These are phyloP conservation scores for Rhynchonema sp. DNA, from an alignment of 2,888 invertebrate genomes.

Conservation along the genomic window DNA sequence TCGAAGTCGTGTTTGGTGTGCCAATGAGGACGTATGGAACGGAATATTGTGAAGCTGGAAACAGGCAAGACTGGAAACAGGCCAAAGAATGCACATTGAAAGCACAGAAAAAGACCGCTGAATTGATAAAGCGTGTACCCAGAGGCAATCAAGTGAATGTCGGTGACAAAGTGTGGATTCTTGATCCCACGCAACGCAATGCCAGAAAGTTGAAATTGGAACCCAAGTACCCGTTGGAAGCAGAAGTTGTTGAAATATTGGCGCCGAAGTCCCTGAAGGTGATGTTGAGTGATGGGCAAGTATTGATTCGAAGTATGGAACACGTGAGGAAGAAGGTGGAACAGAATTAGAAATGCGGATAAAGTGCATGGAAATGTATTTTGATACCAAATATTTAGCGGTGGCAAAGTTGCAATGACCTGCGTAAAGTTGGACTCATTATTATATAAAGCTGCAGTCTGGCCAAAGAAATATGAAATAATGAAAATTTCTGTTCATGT, in stretches of 20 bases:
- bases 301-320: neutral
- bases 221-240: neutral
- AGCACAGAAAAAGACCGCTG: neutral
- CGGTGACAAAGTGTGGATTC: neutral
- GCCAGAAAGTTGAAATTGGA: neutral
- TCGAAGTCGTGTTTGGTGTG: neutral
- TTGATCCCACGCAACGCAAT: neutral
- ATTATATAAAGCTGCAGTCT: no score
- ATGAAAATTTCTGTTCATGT: no score
- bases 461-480: no score
- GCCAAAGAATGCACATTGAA: neutral
- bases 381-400: no score
- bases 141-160: neutral
- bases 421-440: no score
- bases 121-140: neutral
- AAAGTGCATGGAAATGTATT: neutral
- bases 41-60: neutral
- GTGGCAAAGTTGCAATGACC: no score
- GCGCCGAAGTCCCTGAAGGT: neutral
- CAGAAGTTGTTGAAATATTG: neutral
- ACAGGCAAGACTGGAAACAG: neutral
- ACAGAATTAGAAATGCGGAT: no score
- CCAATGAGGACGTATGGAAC: neutral
- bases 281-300: neutral
- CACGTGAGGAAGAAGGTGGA: neutral